Evolutionary conservation across 2,113 vertebrate species (phyloP), one percentile per base, ranked within the genome.

Genomic region (Tychaedon coryphoeus): DNA sequence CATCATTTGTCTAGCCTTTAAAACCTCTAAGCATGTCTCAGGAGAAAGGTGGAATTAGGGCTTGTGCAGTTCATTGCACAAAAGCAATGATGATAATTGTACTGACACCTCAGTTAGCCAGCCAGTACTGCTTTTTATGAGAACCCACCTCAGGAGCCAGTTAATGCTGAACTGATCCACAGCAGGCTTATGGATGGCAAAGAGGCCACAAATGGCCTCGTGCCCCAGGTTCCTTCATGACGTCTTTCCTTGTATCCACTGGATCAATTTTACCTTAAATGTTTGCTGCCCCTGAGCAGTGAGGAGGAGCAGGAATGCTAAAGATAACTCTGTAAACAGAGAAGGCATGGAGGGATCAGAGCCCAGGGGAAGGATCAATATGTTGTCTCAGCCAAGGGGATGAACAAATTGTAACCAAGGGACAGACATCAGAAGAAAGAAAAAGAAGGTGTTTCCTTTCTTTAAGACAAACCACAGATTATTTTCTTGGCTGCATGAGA

Each of bases 291-390:
- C 81, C 80, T 66, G 19, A 89, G 73, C 60, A 79, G 40, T 12
- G 23, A 73, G 36, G 29, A 82, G 84, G 40, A 92, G 70, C 31
- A 92, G 82, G 92, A 94, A 95, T 90, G 93, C 67, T 90, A 56
- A 76, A 93, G 95, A 95, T 97, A 94, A 95, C 95, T 93, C 42
- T 92, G 84, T 33, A 97, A 97, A 97, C 83, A 96, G 71, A 74
- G 28, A 67, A 97, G 67, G 88, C 42, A 82, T 14, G 36, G 50
- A 93, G 47, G 48, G 81, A 62, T 91, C 89, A 92, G 77, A 93
- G 57, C 61, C 23, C 33, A 33, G 57, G 25, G 65, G 54, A 71
- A 79, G 31, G 75, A 96, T 96, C 92, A 97, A 93, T 97, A 97
- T 7, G 16, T 48, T 91, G 57, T 50, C 40, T 84, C 75, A 86